Evolutionary conservation across 2,113 vertebrate species (phyloP).

Genomic region (Sceloporus undulatus): DNA sequence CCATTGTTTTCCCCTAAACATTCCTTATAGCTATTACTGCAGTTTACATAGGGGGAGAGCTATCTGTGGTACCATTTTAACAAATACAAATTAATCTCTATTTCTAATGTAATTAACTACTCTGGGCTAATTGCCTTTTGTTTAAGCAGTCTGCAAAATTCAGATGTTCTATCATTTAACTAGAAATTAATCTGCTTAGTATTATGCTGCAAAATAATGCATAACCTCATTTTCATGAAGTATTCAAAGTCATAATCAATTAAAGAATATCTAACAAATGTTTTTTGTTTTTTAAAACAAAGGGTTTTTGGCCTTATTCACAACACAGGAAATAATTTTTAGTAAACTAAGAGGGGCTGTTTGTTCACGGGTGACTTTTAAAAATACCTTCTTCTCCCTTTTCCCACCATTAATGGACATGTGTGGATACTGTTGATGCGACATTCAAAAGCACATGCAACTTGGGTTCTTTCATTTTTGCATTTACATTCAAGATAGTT

Average conservation of each 20-base stretch:
- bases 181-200: background rate
- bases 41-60: background rate
- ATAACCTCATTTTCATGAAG: background rate
- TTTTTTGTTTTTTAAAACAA: background rate
- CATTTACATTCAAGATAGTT: background rate
- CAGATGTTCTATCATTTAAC: constrained; percentile 19
- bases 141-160: background rate
- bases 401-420: background rate
- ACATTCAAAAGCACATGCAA: background rate
- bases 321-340: background rate
- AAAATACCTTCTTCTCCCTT: background rate
- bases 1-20: background rate
- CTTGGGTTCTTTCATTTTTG: background rate
- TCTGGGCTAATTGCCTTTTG: background rate
- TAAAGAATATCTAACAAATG: background rate
- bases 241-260: background rate
- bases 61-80: background rate
- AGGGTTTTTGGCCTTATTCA: background rate
- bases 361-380: background rate
- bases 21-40: background rate
- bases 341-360: background rate
- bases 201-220: constrained; percentile 10
- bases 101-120: background rate
- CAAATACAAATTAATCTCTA: background rate
- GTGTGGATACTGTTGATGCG: background rate